phyloP scores from a whole-genome alignment of 2,113 vertebrate species.

The Mandrillus leucophaeus region DNA sequence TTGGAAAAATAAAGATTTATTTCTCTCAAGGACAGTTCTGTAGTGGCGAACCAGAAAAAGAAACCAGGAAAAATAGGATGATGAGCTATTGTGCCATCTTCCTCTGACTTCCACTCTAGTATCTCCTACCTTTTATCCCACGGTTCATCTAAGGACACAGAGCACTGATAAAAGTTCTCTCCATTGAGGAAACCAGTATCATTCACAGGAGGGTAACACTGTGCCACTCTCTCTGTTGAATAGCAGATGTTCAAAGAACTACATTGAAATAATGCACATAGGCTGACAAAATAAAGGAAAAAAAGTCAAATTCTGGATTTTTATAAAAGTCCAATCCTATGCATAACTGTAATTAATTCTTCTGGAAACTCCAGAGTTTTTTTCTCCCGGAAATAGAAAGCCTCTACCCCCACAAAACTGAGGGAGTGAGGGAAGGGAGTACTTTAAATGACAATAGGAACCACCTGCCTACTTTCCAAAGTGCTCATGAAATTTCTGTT shows the following conservation, averaged over 20 bases:
- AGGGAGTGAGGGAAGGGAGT: not conserved
- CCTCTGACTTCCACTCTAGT: not conserved
- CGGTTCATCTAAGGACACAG: not conserved
- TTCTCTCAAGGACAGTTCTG: not conserved
- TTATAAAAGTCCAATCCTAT: not conserved
- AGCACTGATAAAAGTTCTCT: not conserved
- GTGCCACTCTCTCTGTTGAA: not conserved
- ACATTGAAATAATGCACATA: not conserved
- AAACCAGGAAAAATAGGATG: not conserved
- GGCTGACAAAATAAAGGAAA: not conserved
- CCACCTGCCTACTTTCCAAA: not conserved
- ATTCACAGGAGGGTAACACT: not conserved
- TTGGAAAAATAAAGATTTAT: not conserved
- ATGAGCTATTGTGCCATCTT: not conserved
- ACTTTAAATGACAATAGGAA: not conserved
- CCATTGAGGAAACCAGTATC: not conserved
- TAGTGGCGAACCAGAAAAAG: not conserved
- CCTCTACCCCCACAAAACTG: not conserved
- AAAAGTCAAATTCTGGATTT: not conserved
- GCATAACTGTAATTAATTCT: not conserved
- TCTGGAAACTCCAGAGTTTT: not conserved
- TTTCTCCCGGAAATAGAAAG: not conserved
- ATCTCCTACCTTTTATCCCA: not conserved
- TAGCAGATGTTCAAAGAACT: not conserved
- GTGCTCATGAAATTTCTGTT: not conserved